Evolutionary conservation across 2,113 vertebrate species (phyloP).

Genomic region (Urocynchramus pylzowi): DNA sequence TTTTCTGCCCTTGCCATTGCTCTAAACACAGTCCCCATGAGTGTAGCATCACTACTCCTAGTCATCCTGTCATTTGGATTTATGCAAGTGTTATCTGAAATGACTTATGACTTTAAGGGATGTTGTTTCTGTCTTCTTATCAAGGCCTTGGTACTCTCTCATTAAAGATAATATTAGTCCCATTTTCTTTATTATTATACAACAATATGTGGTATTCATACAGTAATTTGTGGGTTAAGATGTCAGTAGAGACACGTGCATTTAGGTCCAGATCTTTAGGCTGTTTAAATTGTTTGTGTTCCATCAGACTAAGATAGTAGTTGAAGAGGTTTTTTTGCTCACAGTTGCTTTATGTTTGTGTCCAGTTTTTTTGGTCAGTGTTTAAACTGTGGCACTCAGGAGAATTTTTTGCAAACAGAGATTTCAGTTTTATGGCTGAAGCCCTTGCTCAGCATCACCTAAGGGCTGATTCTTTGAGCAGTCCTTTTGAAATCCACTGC

Average conservation of each 20-base stretch:
- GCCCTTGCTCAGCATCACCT: not conserved
- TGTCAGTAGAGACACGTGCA: rapidly evolving
- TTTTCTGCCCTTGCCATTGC: not conserved
- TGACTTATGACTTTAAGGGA: not conserved
- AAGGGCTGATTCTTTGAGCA: not conserved
- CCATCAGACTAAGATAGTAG: not conserved
- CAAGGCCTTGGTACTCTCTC: not conserved
- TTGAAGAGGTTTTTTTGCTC: not conserved
- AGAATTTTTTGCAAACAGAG: not conserved
- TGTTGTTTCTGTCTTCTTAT: not conserved
- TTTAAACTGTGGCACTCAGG: not conserved
- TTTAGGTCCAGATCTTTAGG: not conserved
- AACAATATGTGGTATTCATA: not conserved
- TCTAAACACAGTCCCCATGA: not conserved
- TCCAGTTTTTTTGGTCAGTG: not conserved
- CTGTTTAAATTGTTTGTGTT: not conserved
- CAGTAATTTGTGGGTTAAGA: not conserved
- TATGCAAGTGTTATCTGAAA: not conserved
- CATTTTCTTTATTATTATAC: not conserved
- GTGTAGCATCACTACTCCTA: not conserved
- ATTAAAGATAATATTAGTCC: not conserved
- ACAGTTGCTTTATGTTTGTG: rapidly evolving
- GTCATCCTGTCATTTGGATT: not conserved
- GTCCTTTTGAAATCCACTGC: not conserved
- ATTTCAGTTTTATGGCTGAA: not conserved